A percentile compares a stretch with the other conserved stretches of the same genome.
These are phyloP conservation scores for Sula dactylatra DNA, from an alignment of 2,113 vertebrate species.

Conservation along the genomic window DNA sequence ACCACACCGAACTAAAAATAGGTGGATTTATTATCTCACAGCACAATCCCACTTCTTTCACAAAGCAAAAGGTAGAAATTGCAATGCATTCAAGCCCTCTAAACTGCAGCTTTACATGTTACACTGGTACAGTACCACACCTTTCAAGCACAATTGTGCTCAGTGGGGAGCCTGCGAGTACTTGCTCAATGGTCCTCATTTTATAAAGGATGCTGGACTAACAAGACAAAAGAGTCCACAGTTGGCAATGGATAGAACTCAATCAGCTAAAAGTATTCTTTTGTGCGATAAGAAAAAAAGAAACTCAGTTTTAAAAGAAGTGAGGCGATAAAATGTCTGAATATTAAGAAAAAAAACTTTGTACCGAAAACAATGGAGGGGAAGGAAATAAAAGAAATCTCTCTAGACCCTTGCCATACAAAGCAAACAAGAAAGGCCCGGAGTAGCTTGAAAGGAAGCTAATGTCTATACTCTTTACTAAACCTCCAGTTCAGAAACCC, in stretches of 20 bases:
- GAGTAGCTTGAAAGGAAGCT: conserved; percentile 61
- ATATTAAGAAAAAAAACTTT: conserved; percentile 62
- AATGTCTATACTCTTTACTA: conserved; percentile 37
- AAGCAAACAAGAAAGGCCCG: conserved; percentile 60
- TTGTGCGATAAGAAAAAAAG: conserved; percentile 23
- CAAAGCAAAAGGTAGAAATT: conserved; percentile 63
- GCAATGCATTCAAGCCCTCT: conserved; percentile 57
- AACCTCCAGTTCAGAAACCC: conserved; percentile 21
- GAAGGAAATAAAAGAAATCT: conserved; percentile 62
- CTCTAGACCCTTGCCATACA: conserved; percentile 57
- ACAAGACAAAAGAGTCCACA: conserved; percentile 61
- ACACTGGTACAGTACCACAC: conserved; percentile 68
- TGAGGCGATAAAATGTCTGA: conserved; percentile 65
- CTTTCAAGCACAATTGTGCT: conserved; percentile 63
- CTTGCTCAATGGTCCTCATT: conserved; percentile 57
- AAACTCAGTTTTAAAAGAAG: conserved; percentile 52
- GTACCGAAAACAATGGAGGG: conserved; percentile 39
- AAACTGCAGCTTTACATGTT: conserved; percentile 49
- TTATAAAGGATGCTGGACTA: conserved; percentile 59
- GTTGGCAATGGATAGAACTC: conserved; percentile 66
- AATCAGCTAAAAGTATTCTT: conserved; percentile 68
- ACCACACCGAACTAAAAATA: conserved; percentile 52
- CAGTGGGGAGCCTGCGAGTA: conserved; percentile 55
- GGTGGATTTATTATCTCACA: conserved; percentile 69
- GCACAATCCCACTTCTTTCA: conserved; percentile 63